phyloP scores from a whole-genome alignment of 1,140 invertebrate genomes.

The Dinothrombium tinctorium region DNA sequence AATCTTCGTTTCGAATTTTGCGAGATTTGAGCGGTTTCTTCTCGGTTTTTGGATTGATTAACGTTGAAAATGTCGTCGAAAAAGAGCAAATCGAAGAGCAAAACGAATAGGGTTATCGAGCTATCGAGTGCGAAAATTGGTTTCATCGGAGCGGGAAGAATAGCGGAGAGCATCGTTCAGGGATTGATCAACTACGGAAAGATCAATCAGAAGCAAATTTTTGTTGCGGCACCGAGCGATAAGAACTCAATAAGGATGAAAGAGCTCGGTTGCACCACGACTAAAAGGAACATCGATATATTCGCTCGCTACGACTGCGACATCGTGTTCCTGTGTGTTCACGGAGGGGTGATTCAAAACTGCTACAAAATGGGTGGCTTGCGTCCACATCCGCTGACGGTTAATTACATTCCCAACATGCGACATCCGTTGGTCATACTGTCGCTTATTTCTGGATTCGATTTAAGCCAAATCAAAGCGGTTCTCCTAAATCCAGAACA shows the following conservation, averaged over 20 bases:
- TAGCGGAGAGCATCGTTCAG: conserved; percentile 9
- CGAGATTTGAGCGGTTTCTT: no score
- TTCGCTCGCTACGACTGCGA: conserved; percentile 12
- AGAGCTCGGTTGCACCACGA: conserved; percentile 2
- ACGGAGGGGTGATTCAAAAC: conserved; percentile 9
- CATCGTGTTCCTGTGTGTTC: conserved; percentile 11
- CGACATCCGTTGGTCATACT: conserved; percentile 8
- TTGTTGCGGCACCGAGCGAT: conserved; percentile 6
- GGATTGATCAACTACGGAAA: conserved; percentile 8
- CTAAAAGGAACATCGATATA: conserved; percentile 11
- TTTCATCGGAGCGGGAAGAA: conserved; percentile 12
- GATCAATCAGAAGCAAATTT: conserved; percentile 5
- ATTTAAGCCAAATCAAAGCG: conserved; percentile 4
- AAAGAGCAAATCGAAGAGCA: no score
- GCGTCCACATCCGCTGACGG: conserved; percentile 6
- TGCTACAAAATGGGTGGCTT: conserved; percentile 10
- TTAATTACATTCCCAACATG: conserved; percentile 10
- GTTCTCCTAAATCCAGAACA: conserved; percentile 11
- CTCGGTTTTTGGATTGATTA: no score
- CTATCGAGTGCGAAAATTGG: conserved; percentile 8
- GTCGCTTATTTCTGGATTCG: conserved; percentile 7
- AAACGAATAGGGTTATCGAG: no score
- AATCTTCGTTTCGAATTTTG: no score
- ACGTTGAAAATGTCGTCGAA: no score
- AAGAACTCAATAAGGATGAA: conserved; percentile 10